Evolutionary conservation across 1,140 invertebrate genomes (phyloP), one percentile per base, ranked within the genome.

Genomic region (Lethocerus indicus): DNA sequence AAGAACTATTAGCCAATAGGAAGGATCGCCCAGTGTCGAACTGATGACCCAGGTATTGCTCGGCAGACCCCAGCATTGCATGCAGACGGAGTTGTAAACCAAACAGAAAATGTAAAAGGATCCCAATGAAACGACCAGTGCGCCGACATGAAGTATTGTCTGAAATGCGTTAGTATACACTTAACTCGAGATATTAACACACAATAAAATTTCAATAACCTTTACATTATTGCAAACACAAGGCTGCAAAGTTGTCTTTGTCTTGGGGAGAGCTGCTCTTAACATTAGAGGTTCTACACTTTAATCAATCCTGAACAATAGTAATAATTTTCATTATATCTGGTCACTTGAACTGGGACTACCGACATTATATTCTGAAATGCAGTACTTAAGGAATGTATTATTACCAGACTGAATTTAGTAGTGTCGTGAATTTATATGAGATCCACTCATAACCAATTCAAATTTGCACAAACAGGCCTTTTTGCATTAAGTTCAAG

Each of bases 11-110:
- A 88, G 70, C 81, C 87, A 92, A 71, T 87, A 89, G 12, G 76
- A 68, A 3, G 77, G 72, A 49, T 81, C 77, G 28, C 63, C 64
- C 54, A 93, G 71, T 21, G 84, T 78, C 60, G 76, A 73, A 61
- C 83, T 78, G 64, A 92, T 81, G 20, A 93, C 84, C 79, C 81
- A 84, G 18, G 85, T 88, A 24, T 86, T 89, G 58, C 79, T 84
- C 23, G 83, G 81, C 49, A 91, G 66, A 39, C 78, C 79, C 59
- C 86, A 78, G 61, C 83, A 86, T 56, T 76, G 75, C 29, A 81
- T 71, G 60, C 84, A 87, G 52, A 84, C 62, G 2, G 78, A 71
- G 66, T 91, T 87, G 66, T 91, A 91, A 21, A 86, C 64, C 41
- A 92, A 64, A 51, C 83, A 83, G 68, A 93, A 87, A 53, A 76